These are phyloP conservation scores for Aspiorhynchus laticeps DNA, from an alignment of 2,113 vertebrate genomes.

Conservation along the genomic window DNA sequence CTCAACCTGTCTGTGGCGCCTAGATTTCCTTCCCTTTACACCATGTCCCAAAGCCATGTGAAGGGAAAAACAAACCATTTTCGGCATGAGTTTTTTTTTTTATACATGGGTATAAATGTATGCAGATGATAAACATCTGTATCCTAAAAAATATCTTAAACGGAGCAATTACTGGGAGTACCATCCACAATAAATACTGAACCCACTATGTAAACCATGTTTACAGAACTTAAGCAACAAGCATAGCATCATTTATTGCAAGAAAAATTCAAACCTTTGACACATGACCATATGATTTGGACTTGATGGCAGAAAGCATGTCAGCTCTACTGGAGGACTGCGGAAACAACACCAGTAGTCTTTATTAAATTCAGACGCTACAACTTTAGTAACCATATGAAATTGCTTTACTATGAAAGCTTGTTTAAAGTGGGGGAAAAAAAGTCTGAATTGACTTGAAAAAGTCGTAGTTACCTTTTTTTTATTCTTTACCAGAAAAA, in stretches of 20 bases:
- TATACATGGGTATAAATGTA: background rate
- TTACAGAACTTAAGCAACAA: background rate
- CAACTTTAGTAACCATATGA: background rate
- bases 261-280: conserved; percentile 69
- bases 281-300: conserved; percentile 77
- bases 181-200: background rate
- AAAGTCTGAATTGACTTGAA: too few relatives aligned
- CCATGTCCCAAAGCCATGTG: background rate
- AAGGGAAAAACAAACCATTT: background rate
- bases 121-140: background rate
- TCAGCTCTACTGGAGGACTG: conserved; percentile 81
- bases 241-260: background rate
- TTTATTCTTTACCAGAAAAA: too few relatives aligned
- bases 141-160: background rate
- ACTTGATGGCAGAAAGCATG: conserved; percentile 86
- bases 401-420: too few relatives aligned
- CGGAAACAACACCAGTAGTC: conserved; percentile 34
- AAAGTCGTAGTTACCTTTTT: too few relatives aligned
- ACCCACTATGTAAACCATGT: background rate
- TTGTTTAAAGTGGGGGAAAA: too few relatives aligned
- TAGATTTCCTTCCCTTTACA: conserved; percentile 68
- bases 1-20: conserved; percentile 80
- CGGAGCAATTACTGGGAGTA: background rate
- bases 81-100: background rate
- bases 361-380: background rate